These are phyloP conservation scores for Trogon surrucura DNA, from an alignment of 2,113 vertebrate species.

Conservation along the genomic window DNA sequence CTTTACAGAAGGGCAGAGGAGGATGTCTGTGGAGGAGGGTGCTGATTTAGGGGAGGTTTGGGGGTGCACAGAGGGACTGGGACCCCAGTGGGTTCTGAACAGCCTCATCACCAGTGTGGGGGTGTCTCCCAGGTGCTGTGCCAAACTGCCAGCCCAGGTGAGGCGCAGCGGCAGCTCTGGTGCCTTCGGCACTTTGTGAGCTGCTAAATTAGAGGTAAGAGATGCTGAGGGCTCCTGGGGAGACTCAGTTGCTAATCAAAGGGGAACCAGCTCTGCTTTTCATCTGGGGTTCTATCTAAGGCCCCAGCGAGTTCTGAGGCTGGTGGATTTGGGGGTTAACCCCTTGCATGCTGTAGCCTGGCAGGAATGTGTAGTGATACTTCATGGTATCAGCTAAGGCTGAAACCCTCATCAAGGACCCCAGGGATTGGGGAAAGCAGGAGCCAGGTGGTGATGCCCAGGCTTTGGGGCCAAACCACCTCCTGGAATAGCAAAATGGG, in stretches of 20 bases:
- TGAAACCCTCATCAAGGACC: neutral
- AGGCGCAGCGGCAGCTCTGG: neutral
- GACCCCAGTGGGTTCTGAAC: neutral
- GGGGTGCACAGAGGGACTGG: neutral
- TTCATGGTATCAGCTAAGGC: neutral
- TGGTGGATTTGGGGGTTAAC: neutral
- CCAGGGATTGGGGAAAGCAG: neutral
- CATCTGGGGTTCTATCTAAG: neutral
- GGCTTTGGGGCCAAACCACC: neutral
- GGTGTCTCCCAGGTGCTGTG: neutral
- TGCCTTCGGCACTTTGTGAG: neutral
- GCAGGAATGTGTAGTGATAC: neutral
- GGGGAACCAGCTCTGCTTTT: neutral
- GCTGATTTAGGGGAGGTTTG: neutral
- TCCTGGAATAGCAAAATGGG: neutral
- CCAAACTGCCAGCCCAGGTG: neutral
- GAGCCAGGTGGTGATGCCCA: neutral
- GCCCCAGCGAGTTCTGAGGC: neutral
- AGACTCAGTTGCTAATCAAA: slow-evolving; percentile 32
- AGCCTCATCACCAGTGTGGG: neutral
- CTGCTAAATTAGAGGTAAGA: neutral
- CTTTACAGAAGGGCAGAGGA: neutral
- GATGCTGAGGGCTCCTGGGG: neutral
- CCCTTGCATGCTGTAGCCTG: neutral
- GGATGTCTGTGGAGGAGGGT: neutral